Percentiles rank a stretch among this genome's conserved stretches.
These are phyloP conservation scores for Megaceryle torquata DNA, from an alignment of 2,113 vertebrate species.

Conservation along the genomic window DNA sequence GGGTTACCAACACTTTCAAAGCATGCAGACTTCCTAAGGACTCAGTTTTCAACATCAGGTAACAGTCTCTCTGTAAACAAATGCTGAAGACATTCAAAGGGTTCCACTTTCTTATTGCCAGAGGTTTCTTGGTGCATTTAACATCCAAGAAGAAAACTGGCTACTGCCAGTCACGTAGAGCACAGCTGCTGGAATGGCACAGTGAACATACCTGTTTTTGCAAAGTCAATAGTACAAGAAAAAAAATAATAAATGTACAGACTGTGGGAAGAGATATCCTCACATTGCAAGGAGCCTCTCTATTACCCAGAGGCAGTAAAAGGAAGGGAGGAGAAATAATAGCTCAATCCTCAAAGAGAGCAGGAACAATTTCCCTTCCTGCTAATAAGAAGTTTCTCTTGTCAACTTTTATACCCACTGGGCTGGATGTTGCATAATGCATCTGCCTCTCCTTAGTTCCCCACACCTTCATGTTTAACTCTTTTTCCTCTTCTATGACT, in stretches of 20 bases:
- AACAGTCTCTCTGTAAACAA: background rate
- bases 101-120: background rate
- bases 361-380: background rate
- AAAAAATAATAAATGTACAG: background rate
- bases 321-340: background rate
- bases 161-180: background rate
- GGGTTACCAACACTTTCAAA: background rate
- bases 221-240: background rate
- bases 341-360: background rate
- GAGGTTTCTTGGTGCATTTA: background rate
- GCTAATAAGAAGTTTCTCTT: background rate
- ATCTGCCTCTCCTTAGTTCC: background rate
- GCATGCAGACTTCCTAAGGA: background rate
- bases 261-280: background rate
- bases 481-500: background rate
- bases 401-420: background rate
- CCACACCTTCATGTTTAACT: background rate
- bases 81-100: background rate
- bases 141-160: background rate
- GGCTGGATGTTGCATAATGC: background rate
- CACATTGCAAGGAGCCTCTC: background rate
- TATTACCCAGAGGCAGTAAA: rapidly evolving
- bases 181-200: background rate
- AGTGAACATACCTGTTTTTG: background rate
- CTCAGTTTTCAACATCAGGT: background rate